Percentiles rank a stretch among this genome's conserved stretches.
Evolutionary conservation across 2,113 vertebrate genomes (phyloP).

Genomic region (Falco punctatus): DNA sequence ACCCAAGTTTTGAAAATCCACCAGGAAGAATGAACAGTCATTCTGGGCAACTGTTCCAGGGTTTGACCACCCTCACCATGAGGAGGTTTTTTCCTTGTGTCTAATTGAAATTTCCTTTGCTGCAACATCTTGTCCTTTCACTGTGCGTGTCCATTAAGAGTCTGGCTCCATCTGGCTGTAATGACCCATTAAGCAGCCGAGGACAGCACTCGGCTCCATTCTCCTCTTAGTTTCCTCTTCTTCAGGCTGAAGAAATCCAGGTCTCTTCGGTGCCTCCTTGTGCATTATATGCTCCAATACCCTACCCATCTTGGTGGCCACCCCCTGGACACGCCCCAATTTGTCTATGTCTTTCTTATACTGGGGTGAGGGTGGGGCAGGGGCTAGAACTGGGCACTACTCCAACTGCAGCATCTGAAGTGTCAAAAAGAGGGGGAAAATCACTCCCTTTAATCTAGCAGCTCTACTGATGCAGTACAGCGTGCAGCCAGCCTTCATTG

Average conservation of each 20-base stretch:
- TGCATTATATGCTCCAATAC: not conserved
- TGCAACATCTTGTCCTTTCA: not conserved
- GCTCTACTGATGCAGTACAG: not conserved
- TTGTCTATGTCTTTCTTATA: not conserved
- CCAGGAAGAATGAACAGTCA: not conserved
- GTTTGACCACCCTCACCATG: not conserved
- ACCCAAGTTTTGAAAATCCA: not conserved
- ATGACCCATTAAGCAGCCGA: slow-evolving; percentile 30
- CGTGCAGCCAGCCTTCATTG: not conserved
- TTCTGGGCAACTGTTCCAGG: not conserved
- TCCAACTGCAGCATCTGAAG: not conserved
- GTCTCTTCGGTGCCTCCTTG: not conserved
- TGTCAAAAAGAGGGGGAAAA: not conserved
- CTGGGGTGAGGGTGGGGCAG: not conserved
- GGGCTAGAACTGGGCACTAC: not conserved
- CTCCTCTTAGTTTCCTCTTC: not conserved
- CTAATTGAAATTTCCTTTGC: slow-evolving; percentile 32
- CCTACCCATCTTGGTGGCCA: not conserved
- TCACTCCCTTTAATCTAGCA: not conserved
- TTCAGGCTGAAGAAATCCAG: not conserved
- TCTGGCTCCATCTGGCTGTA: slow-evolving; percentile 27
- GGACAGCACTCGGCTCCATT: slow-evolving; percentile 24
- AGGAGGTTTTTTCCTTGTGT: not conserved
- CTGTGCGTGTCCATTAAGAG: not conserved
- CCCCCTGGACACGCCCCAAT: not conserved